Evolutionary conservation across 2,888 invertebrate genomes (phyloP).

Genomic region (Diadegma fenestrale): DNA sequence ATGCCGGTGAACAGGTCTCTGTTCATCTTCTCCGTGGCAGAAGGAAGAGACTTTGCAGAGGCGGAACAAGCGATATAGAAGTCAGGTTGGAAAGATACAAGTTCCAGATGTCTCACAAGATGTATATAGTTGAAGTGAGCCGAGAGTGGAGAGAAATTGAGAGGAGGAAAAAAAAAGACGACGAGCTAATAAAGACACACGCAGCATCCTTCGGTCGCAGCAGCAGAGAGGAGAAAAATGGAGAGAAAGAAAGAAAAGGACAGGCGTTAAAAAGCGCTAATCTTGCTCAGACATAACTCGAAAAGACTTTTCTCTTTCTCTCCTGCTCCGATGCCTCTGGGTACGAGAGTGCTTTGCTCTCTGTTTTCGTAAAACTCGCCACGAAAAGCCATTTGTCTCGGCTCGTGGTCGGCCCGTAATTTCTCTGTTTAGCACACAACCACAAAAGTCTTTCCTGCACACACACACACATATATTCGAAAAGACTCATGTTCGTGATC

Average conservation of each 20-base stretch:
- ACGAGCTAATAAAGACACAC: constrained; percentile 5
- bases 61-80: constrained; percentile 51
- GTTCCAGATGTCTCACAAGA: constrained; percentile 77
- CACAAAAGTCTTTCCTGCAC: constrained; percentile 29
- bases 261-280: constrained; percentile 81
- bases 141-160: constrained; percentile 28
- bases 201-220: constrained; percentile 50
- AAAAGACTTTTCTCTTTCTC: constrained; percentile 35
- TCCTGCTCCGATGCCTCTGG: constrained; percentile 7
- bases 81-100: constrained; percentile 70
- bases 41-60: constrained; percentile 31
- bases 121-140: constrained; percentile 35
- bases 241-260: constrained; percentile 18
- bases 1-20: constrained; percentile 28
- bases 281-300: constrained; percentile 72
- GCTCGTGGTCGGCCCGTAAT: constrained; percentile 61
- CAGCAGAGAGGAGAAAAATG: constrained; percentile 41
- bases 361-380: constrained; percentile 37
- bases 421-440: constrained; percentile 61
- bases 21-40: constrained; percentile 27
- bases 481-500: constrained; percentile 72
- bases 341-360: constrained; percentile 20
- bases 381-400: constrained; percentile 65
- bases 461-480: constrained; percentile 35
- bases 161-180: constrained; percentile 68